phyloP scores from a whole-genome alignment of 2,797 vertebrate genomes.

The Anguilla obscura region DNA sequence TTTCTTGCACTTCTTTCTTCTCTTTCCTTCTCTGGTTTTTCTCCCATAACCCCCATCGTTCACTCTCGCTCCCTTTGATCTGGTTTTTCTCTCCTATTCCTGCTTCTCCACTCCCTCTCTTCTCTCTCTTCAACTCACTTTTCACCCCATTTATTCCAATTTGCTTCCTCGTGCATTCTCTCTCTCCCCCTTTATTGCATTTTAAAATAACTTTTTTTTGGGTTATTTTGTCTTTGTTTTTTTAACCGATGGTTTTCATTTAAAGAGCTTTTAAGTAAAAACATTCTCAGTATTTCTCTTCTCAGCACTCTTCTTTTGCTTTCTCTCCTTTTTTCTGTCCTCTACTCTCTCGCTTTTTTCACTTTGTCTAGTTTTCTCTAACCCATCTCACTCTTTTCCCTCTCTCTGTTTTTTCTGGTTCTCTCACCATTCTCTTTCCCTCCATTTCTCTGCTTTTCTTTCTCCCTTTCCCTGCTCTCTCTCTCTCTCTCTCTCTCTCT shows the following conservation, averaged over 20 bases:
- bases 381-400: not conserved
- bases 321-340: not conserved
- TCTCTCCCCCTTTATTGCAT: not conserved
- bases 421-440: too few species aligned
- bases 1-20: not conserved
- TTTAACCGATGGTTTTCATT: not conserved
- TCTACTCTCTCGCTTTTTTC: not conserved
- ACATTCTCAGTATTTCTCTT: not conserved
- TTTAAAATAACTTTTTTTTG: not conserved
- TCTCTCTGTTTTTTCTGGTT: not conserved
- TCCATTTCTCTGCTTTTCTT: not conserved
- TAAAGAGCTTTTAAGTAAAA: not conserved
- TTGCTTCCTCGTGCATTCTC: too few species aligned
- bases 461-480: too few species aligned
- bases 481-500: not conserved
- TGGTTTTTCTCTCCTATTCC: too few species aligned
- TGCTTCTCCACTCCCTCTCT: too few species aligned
- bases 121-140: too few species aligned
- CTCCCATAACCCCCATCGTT: not conserved
- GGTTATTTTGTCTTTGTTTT: not conserved
- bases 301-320: not conserved
- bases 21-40: not conserved
- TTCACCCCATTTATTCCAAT: too few species aligned
- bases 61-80: not conserved
- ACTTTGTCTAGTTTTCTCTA: not conserved